phyloP scores from a whole-genome alignment of 2,888 invertebrate genomes.

The Mesorhabditis belari region DNA sequence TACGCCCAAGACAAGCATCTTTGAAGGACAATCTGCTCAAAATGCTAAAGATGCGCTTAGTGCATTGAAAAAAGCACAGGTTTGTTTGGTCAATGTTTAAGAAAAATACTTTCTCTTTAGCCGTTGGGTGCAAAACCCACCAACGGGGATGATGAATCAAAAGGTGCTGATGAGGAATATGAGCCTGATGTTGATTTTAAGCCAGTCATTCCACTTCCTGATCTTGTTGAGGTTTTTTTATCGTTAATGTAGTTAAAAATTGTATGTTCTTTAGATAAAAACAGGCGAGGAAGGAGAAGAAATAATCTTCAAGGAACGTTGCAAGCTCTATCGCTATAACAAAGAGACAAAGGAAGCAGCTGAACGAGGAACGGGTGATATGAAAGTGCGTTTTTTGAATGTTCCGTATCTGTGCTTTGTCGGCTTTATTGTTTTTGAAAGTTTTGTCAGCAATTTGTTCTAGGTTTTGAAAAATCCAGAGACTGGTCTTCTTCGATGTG shows the following conservation, averaged over 20 bases:
- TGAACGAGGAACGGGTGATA: conserved; percentile 58
- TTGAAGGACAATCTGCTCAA: conserved; percentile 13
- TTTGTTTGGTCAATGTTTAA: background rate
- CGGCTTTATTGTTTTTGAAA: background rate
- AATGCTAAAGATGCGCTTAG: conserved; percentile 26
- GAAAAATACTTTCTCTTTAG: background rate
- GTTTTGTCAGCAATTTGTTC: background rate
- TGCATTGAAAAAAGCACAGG: conserved; percentile 15
- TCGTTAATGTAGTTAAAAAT: background rate
- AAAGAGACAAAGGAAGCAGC: conserved; percentile 53
- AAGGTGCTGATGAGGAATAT: conserved; percentile 25
- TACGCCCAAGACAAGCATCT: conserved; percentile 9
- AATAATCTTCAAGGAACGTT: conserved; percentile 53
- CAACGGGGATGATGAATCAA: conserved; percentile 9
- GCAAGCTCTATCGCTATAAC: conserved; percentile 55
- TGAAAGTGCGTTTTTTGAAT: conserved; percentile 53
- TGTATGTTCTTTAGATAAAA: conserved; percentile 5
- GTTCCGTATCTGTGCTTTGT: background rate
- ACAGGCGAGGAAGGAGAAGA: conserved; percentile 52
- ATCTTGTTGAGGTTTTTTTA: conserved; percentile 42
- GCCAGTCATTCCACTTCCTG: conserved; percentile 50
- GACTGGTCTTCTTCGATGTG: conserved; percentile 64
- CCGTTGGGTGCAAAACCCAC: conserved; percentile 11
- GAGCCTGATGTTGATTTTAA: conserved; percentile 45
- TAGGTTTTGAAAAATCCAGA: conserved; percentile 63